Percentiles rank a stretch among this genome's conserved stretches.
phyloP scores from a whole-genome alignment of 2,888 invertebrate genomes.

The Spisula subtruncata region DNA sequence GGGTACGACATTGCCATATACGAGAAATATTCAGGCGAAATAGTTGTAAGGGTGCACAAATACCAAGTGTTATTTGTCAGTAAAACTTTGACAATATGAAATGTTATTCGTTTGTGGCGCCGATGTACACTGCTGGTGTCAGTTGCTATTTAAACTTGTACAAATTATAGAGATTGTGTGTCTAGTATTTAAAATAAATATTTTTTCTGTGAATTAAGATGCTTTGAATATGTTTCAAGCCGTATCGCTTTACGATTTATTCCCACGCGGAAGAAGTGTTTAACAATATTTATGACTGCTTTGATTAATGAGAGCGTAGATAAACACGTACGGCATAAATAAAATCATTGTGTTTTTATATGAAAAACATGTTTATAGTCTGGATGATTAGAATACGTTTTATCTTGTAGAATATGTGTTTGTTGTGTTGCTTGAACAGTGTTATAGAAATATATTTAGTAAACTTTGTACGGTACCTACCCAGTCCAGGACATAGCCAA shows the following conservation, averaged over 20 bases:
- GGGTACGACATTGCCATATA: not conserved
- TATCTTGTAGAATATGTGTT: not conserved
- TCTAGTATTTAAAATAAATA: not conserved
- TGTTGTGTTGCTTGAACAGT: not conserved
- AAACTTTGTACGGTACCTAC: too few relatives aligned
- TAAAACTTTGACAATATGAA: not conserved
- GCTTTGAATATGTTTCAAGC: constrained; percentile 17
- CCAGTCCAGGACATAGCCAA: too few relatives aligned
- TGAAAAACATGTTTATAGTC: not conserved
- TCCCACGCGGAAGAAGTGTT: not conserved
- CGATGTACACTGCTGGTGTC: not conserved
- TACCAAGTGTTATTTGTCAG: not conserved
- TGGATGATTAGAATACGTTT: not conserved
- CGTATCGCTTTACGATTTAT: not conserved
- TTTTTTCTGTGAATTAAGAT: not conserved
- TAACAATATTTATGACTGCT: not conserved
- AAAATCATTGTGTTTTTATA: not conserved
- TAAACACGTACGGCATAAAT: not conserved
- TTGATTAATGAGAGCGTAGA: constrained; percentile 4
- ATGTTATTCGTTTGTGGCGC: not conserved
- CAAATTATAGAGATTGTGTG: not conserved
- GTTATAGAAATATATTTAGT: not conserved
- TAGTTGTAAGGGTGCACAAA: not conserved
- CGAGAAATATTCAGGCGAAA: not conserved
- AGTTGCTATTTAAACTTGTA: not conserved